Conservation (phyloP, 2,113 vertebrate genomes). For the Poeciliopsis occidentalis region DNA sequence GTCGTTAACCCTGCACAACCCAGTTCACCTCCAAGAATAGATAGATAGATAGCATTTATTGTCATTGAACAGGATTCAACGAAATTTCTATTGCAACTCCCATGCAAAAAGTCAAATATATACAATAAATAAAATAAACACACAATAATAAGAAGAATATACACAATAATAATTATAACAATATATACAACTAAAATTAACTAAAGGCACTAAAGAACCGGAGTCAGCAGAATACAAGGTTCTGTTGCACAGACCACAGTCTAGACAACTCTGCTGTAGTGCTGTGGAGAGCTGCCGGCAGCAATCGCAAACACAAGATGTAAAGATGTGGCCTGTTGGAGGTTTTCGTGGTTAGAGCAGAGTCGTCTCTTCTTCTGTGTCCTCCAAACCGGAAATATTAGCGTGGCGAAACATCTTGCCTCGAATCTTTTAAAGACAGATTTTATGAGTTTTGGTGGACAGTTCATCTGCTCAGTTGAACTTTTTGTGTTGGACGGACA, state of each 20-base stretch:
- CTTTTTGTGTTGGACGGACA: neutral
- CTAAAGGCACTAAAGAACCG: too few species aligned
- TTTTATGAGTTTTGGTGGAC: neutral
- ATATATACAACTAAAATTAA: too few species aligned
- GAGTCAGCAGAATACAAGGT: constrained; percentile 25
- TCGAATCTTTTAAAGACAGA: neutral
- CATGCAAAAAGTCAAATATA: too few species aligned
- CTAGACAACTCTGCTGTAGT: constrained; percentile 2
- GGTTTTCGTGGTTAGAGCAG: constrained; percentile 10
- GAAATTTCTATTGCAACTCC: too few species aligned
- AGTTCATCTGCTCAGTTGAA: neutral
- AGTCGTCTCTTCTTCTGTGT: neutral
- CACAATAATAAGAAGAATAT: too few species aligned
- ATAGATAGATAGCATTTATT: too few species aligned
- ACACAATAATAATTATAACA: too few species aligned
- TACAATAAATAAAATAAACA: too few species aligned
- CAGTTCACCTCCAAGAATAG: constrained; percentile 20
- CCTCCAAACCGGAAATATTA: constrained; percentile 6
- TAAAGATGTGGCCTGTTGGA: constrained; percentile 11
- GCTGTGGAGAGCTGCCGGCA: constrained; percentile 5
- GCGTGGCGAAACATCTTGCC: neutral
- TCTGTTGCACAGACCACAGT: constrained; percentile 11
- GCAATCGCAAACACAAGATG: neutral
- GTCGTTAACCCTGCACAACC: constrained; percentile 1
- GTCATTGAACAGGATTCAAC: too few species aligned